Base-by-base conservation (phyloP, 2,113 vertebrate species). In the Rhynchomys soricoides region DNA sequence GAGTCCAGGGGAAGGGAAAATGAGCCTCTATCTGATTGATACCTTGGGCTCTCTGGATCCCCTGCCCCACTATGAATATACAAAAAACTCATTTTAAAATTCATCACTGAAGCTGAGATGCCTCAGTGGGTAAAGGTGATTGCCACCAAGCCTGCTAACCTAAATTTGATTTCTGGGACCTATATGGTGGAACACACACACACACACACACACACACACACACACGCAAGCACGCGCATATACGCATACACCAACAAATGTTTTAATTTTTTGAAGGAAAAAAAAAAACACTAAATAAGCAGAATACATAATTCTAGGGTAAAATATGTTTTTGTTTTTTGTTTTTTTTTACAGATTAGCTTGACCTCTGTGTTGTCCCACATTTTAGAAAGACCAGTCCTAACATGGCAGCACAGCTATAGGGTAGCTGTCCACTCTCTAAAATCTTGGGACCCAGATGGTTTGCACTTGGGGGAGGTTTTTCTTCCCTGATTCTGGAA, bases 11-110 rank as follows among this genome's bases (percentile, higher is more conserved):
- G 52, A 79, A 79, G 81, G n/a, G 15, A 70, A 55, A 70, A 3
- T 3, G 73, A 3, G 7, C 34, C 37, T 81, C 50, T 62, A 11
- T 37, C 16, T 2, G 29, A 75, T 12, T 2, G 29, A 75, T 12
- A 9, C 31, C 43, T 9, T 10, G 8, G 57, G 9, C 50, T 68
- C 90, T 73, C 22, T 62, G 12, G 66, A 48, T 57, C 31, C 15
- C 19, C 40, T 21, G 11, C 12, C 0, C 13, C n/a, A n/a, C 52
- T 16, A 12, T 2, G 3, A 1, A 22, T 11, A 55, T 7, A 45
- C 17, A 45, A n/a, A 22, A 40, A 70, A 10, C 48, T 64, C 12
- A 26, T 70, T 34, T 89, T 73, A 52, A 24, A 52, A 83, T 62
- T 62, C n/a, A 4, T 43, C 81, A 29, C 55, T 34, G 29, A 10